Base-by-base conservation (phyloP, 2,797 vertebrate species). In the Sebastiscus albofasciatus region DNA sequence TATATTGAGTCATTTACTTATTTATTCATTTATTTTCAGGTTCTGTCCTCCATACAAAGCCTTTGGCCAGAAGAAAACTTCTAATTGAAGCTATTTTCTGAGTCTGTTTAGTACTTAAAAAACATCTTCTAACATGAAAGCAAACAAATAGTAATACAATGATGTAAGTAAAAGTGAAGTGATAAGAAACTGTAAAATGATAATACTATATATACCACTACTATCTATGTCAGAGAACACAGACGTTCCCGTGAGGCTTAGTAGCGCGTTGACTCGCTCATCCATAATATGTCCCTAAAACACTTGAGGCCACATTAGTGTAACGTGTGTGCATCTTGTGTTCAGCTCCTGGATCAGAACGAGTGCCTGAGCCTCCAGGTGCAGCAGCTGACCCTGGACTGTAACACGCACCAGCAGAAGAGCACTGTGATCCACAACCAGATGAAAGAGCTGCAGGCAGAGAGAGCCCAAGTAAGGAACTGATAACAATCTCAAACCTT, bases 401-500 rank as follows among this genome's bases (percentile, higher is more conserved):
- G 96, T 62, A 95, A 96, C 86, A 95, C 97, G 89, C 96, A 96
- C 81, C 94, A 94, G 89, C 95, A 97, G 92, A 97, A 96, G 93
- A 92, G 90, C 78, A 87, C 79, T 0, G 85, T 96, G 3, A 94
- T 97, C 64, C 96, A 97, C 88, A 87, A 72, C 77, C 97, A 98
- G 80, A 87, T 96, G 85, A 93, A 85, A 0, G 96, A 97, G 55
- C 96, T 98, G 72, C 96, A 96, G 92, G 90, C 93, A n/a, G 97
- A 98, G 82, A 93, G 97, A 74, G 96, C 97, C 89, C 96, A 97
- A 92, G 97, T 97, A 65, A 90, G 77, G 12, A 55, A 20, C 46
- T 1, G 2, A 36, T 4, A 5, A n/a, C 27, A 12, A 2, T 6
- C 8, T 36, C 16, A 16, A n/a, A 12, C 9, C 18, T 62, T 54